Conservation (phyloP, 2,888 invertebrate genomes). For the Melanostoma scalare region DNA sequence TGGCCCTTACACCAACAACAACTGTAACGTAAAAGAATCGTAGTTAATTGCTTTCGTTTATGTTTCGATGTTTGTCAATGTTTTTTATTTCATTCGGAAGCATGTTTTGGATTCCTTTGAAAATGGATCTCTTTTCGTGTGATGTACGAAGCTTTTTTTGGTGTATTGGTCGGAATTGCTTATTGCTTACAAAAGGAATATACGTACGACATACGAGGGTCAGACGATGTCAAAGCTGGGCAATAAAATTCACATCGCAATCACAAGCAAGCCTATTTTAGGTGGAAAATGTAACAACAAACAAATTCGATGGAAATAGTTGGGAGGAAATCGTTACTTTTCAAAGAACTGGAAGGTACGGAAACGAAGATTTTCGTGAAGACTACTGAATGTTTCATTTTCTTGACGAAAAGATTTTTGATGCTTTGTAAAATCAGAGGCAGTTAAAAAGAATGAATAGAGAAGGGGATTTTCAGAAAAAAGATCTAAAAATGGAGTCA, state of each 20-base stretch:
- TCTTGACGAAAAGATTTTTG: too few species aligned
- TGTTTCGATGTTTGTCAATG: constrained; percentile 67
- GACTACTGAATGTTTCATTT: too few species aligned
- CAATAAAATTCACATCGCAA: constrained; percentile 37
- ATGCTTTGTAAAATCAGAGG: too few species aligned
- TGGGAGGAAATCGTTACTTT: not conserved
- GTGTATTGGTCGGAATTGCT: constrained; percentile 22
- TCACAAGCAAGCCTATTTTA: constrained; percentile 25
- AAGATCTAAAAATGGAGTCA: too few species aligned
- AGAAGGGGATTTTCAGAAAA: too few species aligned
- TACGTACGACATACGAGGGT: constrained; percentile 21
- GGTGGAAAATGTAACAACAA: constrained; percentile 32
- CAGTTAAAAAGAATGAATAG: too few species aligned
- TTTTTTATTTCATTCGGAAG: constrained; percentile 51
- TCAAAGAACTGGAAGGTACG: too few species aligned
- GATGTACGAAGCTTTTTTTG: constrained; percentile 33
- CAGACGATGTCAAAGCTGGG: constrained; percentile 54
- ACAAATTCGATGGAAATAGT: constrained; percentile 42
- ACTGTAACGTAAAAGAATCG: not conserved
- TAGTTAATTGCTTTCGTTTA: constrained; percentile 69
- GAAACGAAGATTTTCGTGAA: too few species aligned
- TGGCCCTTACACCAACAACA: constrained; percentile 28
- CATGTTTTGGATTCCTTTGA: constrained; percentile 62
- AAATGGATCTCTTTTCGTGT: constrained; percentile 46
- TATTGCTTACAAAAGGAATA: constrained; percentile 8